A percentile compares a stretch with the other conserved stretches of the same genome.
Evolutionary conservation across 2,888 invertebrate genomes (phyloP).

Genomic region (Nomada fucata): DNA sequence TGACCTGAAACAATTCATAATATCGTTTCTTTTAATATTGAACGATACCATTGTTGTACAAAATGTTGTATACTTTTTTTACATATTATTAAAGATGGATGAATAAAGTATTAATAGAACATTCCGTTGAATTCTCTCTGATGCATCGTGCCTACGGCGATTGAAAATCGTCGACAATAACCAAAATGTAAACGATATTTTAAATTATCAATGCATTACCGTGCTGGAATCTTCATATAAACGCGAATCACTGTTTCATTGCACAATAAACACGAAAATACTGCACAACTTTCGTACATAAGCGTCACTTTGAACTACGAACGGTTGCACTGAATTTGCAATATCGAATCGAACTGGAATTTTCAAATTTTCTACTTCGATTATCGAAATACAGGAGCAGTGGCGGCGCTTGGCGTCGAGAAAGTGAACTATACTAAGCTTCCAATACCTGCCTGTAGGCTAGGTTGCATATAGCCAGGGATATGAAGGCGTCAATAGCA

Average conservation of each 20-base stretch:
- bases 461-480: conserved; percentile 4
- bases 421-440: neutral
- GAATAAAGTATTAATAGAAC: neutral
- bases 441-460: neutral
- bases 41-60: neutral
- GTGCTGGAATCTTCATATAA: neutral
- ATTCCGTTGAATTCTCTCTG: neutral
- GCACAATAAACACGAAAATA: neutral
- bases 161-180: neutral
- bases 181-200: neutral
- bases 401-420: neutral
- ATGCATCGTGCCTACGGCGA: neutral
- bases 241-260: neutral
- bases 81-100: neutral
- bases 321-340: neutral
- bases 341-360: neutral
- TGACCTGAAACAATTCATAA: neutral
- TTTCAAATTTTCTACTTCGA: neutral
- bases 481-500: neutral
- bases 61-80: neutral
- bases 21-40: neutral
- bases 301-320: neutral
- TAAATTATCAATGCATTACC: neutral
- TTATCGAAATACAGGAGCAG: neutral
- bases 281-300: neutral